Base-by-base conservation (phyloP, 2,113 vertebrate species). In the Pipra filicauda region DNA sequence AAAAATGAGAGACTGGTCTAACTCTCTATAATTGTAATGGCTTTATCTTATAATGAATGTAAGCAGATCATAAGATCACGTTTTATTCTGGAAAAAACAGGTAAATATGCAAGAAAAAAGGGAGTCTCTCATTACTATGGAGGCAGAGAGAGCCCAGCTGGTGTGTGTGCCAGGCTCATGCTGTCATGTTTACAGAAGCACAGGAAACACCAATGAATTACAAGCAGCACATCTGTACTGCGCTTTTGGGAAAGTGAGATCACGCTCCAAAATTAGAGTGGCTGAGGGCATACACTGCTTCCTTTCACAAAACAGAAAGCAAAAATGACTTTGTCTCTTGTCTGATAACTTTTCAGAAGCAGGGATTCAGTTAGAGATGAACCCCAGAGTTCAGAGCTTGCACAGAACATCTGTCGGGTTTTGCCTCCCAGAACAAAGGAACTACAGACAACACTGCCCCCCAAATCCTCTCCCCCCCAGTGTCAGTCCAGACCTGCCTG, bases 271-370 rank as follows among this genome's bases (percentile, higher is more conserved):
- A 86, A 80, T 83, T 46, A 70, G 67, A 66, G 26, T 30, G 71
- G 28, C 51, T 58, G 46, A 55, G 58, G 61, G 16, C 12, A 11
- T 7, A 90, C 51, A 86, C 46, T 86, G 65, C 79, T 88, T 80
- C 41, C 85, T 91, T 90, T 82, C 90, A 83, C 46, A 39, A 74
- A 88, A 65, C 31, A 84, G 87, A 91, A 91, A 94, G 70, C 52
- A 94, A 93, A 94, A 93, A 62, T 72, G 1, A 61, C 64, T 93
- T 69, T 80, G 35, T 55, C 52, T 87, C 37, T 83, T 80, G 46
- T 64, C 76, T 81, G 59, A 0, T 59, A 19, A 43, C 73, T 80
- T 91, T 55, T 39, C 33, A 69, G 48, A 77, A 37, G 43, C 0
- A 70, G 54, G 8, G 46, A 71, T 85, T 92, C 61, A 43, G 18